A percentile compares a stretch with the other conserved stretches of the same genome.
phyloP scores from a whole-genome alignment of 2,797 vertebrate genomes.

The Xenopus petersii region DNA sequence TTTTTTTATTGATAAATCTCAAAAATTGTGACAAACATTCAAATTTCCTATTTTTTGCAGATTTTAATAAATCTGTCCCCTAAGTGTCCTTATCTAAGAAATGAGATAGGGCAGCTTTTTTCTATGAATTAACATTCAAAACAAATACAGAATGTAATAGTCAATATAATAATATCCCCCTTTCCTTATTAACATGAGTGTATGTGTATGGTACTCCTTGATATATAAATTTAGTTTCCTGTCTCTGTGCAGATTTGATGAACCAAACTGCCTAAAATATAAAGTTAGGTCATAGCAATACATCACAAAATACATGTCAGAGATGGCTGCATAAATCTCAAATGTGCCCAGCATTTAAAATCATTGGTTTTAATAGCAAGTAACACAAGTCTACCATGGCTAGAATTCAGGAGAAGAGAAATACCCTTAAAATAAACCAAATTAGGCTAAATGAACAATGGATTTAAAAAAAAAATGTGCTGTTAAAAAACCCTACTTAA shows the following conservation, averaged over 20 bases:
- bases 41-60: no score
- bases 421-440: slow-evolving; percentile 20
- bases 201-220: not conserved
- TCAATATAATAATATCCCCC: not conserved
- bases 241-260: not conserved
- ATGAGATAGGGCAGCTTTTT: no score
- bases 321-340: not conserved
- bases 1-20: no score
- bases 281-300: slow-evolving; percentile 6
- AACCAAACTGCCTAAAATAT: slow-evolving; percentile 1
- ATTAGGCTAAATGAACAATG: slow-evolving; percentile 8
- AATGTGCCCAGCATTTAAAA: not conserved
- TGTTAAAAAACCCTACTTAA: slow-evolving; percentile 20
- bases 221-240: not conserved
- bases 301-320: not conserved
- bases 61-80: no score
- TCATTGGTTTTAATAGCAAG: not conserved
- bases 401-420: not conserved
- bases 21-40: no score
- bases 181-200: slow-evolving; percentile 1
- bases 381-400: not conserved
- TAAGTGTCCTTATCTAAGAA: no score
- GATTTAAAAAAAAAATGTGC: slow-evolving; percentile 4
- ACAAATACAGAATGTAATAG: not conserved
- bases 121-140: no score